phyloP scores from a whole-genome alignment of 2,113 vertebrate genomes.

The Indicator maculatus region DNA sequence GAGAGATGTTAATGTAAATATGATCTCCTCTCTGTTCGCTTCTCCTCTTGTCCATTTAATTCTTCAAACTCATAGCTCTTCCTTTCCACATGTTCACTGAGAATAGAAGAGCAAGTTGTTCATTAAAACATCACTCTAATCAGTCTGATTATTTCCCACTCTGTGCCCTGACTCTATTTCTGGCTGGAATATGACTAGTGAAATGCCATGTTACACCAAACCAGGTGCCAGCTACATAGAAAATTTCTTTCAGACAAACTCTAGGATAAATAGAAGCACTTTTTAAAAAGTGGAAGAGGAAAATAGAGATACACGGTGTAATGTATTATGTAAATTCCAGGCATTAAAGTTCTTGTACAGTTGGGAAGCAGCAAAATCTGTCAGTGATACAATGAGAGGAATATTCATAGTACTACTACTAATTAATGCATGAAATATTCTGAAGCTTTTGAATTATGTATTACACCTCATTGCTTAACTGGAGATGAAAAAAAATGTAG shows the following conservation, averaged over 20 bases:
- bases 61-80: background rate
- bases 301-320: background rate
- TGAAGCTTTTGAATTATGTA: conserved; percentile 45
- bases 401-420: conserved; percentile 38
- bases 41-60: background rate
- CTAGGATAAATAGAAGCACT: background rate
- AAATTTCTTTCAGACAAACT: background rate
- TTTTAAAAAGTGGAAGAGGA: background rate
- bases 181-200: background rate
- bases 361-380: background rate
- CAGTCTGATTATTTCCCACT: background rate
- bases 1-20: background rate
- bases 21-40: background rate
- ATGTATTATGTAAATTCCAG: background rate
- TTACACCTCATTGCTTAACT: conserved; percentile 6
- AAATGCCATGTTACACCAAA: background rate
- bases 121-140: background rate
- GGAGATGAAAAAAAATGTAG: background rate
- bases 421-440: conserved; percentile 41
- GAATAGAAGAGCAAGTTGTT: background rate
- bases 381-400: background rate
- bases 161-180: background rate
- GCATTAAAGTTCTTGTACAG: background rate
- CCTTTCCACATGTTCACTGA: background rate
- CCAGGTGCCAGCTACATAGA: background rate